phyloP scores from a whole-genome alignment of 1,140 invertebrate species.

The Phenacoccus solenopsis region DNA sequence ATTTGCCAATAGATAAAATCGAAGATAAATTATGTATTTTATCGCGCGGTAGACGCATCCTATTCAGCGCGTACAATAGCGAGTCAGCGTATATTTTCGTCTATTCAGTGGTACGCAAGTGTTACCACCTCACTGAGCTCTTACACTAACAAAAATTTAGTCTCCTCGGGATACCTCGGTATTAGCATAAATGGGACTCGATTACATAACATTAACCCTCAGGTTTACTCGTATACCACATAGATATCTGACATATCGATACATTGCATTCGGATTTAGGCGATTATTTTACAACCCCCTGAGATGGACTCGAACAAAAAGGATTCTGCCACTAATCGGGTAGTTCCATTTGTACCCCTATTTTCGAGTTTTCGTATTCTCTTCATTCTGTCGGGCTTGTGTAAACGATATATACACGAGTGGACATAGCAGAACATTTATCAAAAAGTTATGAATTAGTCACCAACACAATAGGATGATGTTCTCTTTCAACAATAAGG shows the following conservation, averaged over 20 bases:
- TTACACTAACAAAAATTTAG: too few species aligned
- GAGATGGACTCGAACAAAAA: neutral
- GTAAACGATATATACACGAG: constrained; percentile 9
- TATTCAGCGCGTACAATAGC: neutral
- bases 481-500: constrained; percentile 14
- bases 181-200: too few species aligned
- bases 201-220: too few species aligned
- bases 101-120: too few species aligned
- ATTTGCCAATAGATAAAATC: constrained; percentile 14
- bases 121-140: too few species aligned
- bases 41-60: neutral
- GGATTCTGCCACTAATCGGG: neutral
- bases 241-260: too few species aligned
- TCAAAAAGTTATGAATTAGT: constrained; percentile 11
- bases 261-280: too few species aligned
- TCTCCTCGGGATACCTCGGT: too few species aligned
- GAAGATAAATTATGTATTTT: constrained; percentile 11
- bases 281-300: neutral
- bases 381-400: neutral
- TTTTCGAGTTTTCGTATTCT: neutral
- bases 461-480: constrained; percentile 14
- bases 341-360: constrained; percentile 1
- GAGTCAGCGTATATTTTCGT: too few species aligned
- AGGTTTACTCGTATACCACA: too few species aligned
- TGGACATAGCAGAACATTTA: constrained; percentile 15